A percentile compares a stretch with the other conserved stretches of the same genome.
phyloP scores from a whole-genome alignment of 37 sponge, comb jelly and placozoan species.

The Haliclona indistincta region DNA sequence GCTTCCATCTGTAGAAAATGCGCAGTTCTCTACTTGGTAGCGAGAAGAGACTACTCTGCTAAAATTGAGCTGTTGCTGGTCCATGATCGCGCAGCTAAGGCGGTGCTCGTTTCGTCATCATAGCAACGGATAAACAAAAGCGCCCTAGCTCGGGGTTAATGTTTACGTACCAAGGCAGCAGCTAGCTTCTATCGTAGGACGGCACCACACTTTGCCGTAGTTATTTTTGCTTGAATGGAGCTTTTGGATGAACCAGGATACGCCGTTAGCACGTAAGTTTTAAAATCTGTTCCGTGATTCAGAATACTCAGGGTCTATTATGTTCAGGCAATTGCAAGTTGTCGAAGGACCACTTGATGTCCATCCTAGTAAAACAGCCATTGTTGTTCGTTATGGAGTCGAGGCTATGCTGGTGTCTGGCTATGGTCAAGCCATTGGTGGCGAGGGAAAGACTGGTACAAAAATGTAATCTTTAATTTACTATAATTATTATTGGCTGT shows the following conservation, averaged over 20 bases:
- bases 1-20: slow-evolving; percentile 8
- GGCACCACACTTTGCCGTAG: not conserved
- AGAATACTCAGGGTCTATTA: not conserved
- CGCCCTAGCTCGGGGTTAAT: no score
- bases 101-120: no score
- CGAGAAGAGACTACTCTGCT: slow-evolving; percentile 22
- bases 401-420: slow-evolving; percentile 83
- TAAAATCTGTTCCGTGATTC: not conserved
- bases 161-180: not conserved
- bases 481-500: not conserved
- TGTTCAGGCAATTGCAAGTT: slow-evolving; percentile 49
- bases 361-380: slow-evolving; percentile 84
- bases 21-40: slow-evolving; percentile 3
- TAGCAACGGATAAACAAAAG: no score
- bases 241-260: not conserved
- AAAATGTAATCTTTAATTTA: slow-evolving; percentile 65
- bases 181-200: no score
- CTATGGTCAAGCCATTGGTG: slow-evolving; percentile 81
- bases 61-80: not conserved
- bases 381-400: slow-evolving; percentile 83
- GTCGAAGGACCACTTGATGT: slow-evolving; percentile 83
- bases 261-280: slow-evolving; percentile 2
- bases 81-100: not conserved
- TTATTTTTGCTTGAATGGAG: not conserved
- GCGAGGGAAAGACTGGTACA: slow-evolving; percentile 74